Percentiles rank a stretch among this genome's conserved stretches.
phyloP scores from a whole-genome alignment of 1,140 invertebrate genomes.

The Panulirus ornatus region DNA sequence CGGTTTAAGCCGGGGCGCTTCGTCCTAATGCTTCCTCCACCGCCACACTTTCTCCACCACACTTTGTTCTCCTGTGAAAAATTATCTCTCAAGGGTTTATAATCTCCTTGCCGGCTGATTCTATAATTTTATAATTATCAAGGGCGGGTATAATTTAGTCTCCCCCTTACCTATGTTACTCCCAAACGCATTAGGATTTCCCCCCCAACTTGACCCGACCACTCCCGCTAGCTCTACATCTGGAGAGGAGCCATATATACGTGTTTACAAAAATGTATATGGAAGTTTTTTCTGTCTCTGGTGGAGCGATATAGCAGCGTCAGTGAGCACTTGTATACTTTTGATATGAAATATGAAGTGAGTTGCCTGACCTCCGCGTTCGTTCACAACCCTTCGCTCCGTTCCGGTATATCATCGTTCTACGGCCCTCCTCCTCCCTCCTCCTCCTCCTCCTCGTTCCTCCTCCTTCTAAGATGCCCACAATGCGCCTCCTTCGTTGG shows the following conservation, averaged over 20 bases:
- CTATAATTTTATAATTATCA: no score
- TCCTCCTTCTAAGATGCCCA: neutral
- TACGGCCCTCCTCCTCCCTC: neutral
- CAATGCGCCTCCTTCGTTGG: no score
- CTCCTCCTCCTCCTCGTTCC: neutral
- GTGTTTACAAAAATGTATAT: conserved; percentile 67
- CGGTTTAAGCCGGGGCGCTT: conserved; percentile 38
- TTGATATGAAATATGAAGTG: conserved; percentile 73
- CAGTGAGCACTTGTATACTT: conserved; percentile 69
- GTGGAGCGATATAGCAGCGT: conserved; percentile 59
- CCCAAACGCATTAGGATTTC: no score
- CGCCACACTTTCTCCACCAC: neutral
- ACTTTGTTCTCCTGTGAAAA: neutral
- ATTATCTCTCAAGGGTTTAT: no score
- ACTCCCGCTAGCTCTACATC: no score
- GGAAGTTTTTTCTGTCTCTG: conserved; percentile 59
- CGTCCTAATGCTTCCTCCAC: neutral
- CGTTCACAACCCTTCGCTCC: conserved; percentile 41
- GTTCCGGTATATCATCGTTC: neutral
- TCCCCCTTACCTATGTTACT: no score
- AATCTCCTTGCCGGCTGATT: no score
- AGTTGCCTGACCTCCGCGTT: conserved; percentile 42
- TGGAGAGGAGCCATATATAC: conserved; percentile 39
- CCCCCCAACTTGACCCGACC: no score
- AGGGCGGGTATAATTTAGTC: no score